Evolutionary conservation across 1,140 invertebrate genomes (phyloP).

Genomic region (Centruroides sculpturatus): DNA sequence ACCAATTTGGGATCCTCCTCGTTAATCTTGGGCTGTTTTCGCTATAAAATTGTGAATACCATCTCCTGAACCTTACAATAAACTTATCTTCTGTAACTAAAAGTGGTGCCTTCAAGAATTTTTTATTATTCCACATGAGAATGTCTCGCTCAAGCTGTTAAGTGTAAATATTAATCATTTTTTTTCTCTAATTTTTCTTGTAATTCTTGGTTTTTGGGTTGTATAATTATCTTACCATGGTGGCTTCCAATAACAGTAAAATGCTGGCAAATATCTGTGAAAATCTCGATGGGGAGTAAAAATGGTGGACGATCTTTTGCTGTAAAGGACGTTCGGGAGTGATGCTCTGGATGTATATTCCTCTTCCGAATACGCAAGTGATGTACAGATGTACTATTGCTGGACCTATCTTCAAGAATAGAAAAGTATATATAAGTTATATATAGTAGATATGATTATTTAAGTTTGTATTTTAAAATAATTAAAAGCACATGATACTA

Average conservation of each 20-base stretch:
- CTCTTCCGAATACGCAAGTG: slow-evolving; percentile 26
- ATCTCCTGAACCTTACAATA: slow-evolving; percentile 54
- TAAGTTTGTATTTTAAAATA: no score
- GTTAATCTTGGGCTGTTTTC: slow-evolving; percentile 44
- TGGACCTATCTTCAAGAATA: slow-evolving; percentile 51
- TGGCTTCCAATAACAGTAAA: slow-evolving; percentile 50
- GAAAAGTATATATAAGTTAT: no score
- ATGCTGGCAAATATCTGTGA: slow-evolving; percentile 49
- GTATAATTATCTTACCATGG: slow-evolving; percentile 43
- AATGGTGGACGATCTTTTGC: slow-evolving; percentile 58
- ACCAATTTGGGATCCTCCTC: no score
- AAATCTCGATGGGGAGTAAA: slow-evolving; percentile 42
- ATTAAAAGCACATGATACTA: no score
- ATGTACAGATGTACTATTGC: slow-evolving; percentile 52
- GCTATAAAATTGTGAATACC: slow-evolving; percentile 79
- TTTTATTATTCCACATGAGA: slow-evolving; percentile 76
- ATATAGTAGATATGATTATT: no score
- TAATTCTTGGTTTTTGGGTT: no score
- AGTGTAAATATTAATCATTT: no score
- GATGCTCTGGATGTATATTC: slow-evolving; percentile 55
- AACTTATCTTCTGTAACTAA: slow-evolving; percentile 58
- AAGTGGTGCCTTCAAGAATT: slow-evolving; percentile 49
- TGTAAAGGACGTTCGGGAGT: slow-evolving; percentile 62
- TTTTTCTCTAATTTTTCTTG: no score
- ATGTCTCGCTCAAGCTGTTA: slow-evolving; percentile 67